Evolutionary conservation across 2,797 vertebrate species (phyloP).

Genomic region (Petrocephalus schoutedeni): DNA sequence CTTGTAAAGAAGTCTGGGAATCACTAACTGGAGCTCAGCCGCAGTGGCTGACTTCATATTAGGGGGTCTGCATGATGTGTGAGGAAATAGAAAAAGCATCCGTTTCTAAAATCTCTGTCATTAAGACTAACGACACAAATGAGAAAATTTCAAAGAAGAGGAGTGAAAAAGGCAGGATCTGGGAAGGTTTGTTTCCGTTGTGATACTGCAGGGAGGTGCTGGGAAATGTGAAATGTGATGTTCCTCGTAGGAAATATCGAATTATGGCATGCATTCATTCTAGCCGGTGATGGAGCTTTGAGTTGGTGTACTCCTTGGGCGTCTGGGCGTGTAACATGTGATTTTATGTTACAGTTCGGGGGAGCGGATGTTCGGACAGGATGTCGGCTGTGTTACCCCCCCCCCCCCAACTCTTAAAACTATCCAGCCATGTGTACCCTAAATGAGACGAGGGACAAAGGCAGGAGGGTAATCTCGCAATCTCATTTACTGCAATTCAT

Average conservation of each 20-base stretch:
- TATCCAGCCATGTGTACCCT: neutral
- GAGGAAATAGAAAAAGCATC: neutral
- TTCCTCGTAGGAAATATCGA: conserved; percentile 54
- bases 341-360: conserved; percentile 24
- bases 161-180: neutral
- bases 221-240: conserved; percentile 50
- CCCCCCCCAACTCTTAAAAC: neutral
- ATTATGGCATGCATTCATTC: conserved; percentile 43
- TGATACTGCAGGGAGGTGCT: conserved; percentile 34
- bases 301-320: conserved; percentile 53
- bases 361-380: neutral
- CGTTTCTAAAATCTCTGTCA: neutral
- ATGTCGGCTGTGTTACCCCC: neutral
- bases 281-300: conserved; percentile 38
- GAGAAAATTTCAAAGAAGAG: neutral
- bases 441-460: neutral
- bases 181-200: neutral
- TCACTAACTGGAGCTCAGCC: neutral
- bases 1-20: neutral
- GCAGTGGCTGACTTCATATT: neutral
- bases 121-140: neutral
- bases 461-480: neutral
- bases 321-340: conserved; percentile 50
- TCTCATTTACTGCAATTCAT: neutral
- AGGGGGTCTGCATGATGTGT: neutral